Base-by-base conservation (phyloP, 2,113 vertebrate genomes). In the Nansenia antarctica region DNA sequence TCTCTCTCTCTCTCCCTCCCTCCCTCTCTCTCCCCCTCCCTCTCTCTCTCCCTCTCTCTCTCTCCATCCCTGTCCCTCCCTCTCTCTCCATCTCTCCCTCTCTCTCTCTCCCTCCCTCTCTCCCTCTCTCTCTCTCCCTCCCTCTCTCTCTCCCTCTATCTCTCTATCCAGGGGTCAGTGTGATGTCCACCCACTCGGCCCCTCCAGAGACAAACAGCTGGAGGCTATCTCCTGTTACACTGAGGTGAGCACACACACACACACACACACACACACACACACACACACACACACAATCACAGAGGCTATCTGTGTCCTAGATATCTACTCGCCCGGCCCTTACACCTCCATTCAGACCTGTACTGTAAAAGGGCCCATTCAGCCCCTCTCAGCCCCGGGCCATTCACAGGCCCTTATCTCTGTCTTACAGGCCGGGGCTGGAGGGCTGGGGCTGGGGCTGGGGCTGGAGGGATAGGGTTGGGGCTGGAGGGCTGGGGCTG, bases 81-180 rank as follows among this genome's bases (percentile, higher is more conserved):
- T 60, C 39, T 15, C 1, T 68, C 54, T 22, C 35, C 5, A 14
- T 53, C n/a, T n/a, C 14, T 65, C 11, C 20, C 24, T 37, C 58
- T 37, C 29, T 18, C 24, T n/a, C 6, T 67, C 22, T 8, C 52
- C 24, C 32, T 3, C 27, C n/a, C 57, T 18, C 47, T 62, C 15
- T 67, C 15, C 5, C 6, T 65, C 15, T 14, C 8, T 26, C 9
- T 39, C 37, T 39, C 37, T 11, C 9, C 1, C 1, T 11, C 37
- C 15, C 37, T 15, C 37, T 1, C 37, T 39, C 37, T 42, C 3
- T 4, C n/a, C n/a, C n/a, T n/a, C n/a, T n/a, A n/a, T n/a, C n/a
- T n/a, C n/a, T n/a, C n/a, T n/a, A n/a, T n/a, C n/a, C 62, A 76
- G 76, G 64, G 22, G 45, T 26, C 8, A 35, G 53, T 26, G 57